Evolutionary conservation across 2,113 vertebrate species (phyloP), one percentile per base, ranked within the genome.

Genomic region (Irena cyanogastra): DNA sequence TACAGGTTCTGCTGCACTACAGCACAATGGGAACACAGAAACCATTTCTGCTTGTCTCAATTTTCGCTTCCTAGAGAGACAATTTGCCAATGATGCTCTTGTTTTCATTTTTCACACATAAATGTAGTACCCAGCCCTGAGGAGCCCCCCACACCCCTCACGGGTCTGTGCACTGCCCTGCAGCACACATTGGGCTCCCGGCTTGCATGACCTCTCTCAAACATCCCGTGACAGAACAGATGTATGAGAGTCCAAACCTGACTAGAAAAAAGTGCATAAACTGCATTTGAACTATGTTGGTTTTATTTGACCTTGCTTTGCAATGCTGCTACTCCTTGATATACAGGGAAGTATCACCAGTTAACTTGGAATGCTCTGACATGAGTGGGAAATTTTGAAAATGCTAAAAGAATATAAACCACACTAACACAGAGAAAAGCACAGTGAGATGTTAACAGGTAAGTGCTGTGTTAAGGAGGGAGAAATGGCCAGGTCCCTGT

Each of bases 281-380:
- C 20, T 27, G 4, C 14, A 49, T 31, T 16, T 54, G 23, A 91
- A 53, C 31, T 27, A 33, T 13, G 42, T 16, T 30, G 22, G 22
- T 26, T 30, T 24, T 24, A 31, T 35, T 35, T 44, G 64, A 78
- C 39, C 39, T 27, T 24, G 16, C 21, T 39, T 31, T 20, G 64
- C n/a, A 80, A 52, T 12, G 44, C 24, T 27, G n/a, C 50, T 27
- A 13, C n/a, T 33, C 8, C 37, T 16, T 45, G 39, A 19, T 19
- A 4, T 1, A 8, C 1, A 1, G 28, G 6, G 18, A 56, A 49
- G 27, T 64, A 49, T 31, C 42, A 8, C 5, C 11, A 6, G 22
- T 24, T 35, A 56, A 20, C 18, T 1, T 11, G 45, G 23, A 60
- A 59, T 6, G 30, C 44, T 53, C 68, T 35, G n/a, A 49, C 35